phyloP scores from a whole-genome alignment of 53 echinoderm and acorn worm species.

The Temnopleurus reevesii region DNA sequence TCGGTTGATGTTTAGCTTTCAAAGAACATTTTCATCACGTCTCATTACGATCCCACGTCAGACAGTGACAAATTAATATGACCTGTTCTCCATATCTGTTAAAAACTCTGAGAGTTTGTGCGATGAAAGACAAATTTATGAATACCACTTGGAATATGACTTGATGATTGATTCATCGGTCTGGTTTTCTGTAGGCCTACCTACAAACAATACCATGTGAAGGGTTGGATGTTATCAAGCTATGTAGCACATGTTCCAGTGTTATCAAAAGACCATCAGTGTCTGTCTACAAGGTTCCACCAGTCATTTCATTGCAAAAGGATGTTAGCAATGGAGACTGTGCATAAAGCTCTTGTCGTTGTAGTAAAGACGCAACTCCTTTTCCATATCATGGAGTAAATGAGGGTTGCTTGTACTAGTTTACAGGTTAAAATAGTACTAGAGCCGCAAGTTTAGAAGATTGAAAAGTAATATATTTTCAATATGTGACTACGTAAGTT shows the following conservation, averaged over 20 bases:
- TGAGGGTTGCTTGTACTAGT: no score
- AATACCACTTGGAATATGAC: constrained; percentile 1
- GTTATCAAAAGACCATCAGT: constrained; percentile 25
- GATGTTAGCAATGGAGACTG: background rate
- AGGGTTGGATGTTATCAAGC: background rate
- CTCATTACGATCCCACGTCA: no score
- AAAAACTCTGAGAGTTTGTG: no score
- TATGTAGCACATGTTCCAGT: constrained; percentile 1
- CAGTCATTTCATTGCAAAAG: background rate
- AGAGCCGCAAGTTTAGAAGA: no score
- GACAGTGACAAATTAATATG: no score
- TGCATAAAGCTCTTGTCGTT: background rate
- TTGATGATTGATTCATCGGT: constrained; percentile 25
- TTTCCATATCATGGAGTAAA: background rate
- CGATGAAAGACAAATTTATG: constrained; percentile 20
- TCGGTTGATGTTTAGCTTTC: no score
- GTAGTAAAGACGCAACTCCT: background rate
- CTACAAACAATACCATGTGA: background rate
- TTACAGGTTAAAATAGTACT: no score
- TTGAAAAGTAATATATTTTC: no score
- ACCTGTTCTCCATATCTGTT: no score
- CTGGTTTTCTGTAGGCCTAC: background rate
- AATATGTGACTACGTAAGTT: no score
- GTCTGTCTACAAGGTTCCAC: background rate
- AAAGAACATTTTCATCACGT: no score